A percentile compares a stretch with the other conserved stretches of the same genome.
Evolutionary conservation across 2,797 vertebrate species (phyloP).

Genomic region (Rhynchotus rufescens): DNA sequence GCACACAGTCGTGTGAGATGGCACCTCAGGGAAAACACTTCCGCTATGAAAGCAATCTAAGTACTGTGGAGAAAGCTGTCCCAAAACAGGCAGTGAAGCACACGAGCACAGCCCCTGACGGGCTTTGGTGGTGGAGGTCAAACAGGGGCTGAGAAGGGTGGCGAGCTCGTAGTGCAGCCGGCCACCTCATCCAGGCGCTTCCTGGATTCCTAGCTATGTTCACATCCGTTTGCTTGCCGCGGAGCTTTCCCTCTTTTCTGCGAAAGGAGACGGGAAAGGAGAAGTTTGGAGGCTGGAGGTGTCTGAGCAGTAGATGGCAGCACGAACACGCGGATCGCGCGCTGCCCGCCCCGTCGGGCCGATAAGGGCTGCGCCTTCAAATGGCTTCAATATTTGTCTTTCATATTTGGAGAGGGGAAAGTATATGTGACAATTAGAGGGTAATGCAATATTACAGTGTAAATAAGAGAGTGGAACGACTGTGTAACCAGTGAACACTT

Average conservation of each 20-base stretch:
- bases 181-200: background rate
- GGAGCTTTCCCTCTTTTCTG: background rate
- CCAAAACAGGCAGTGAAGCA: background rate
- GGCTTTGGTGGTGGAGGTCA: background rate
- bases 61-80: background rate
- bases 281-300: background rate
- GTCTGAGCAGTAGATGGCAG: constrained; percentile 74
- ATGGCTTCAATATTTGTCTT: constrained; percentile 64
- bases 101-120: background rate
- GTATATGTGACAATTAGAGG: constrained; percentile 66
- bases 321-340: constrained; percentile 65
- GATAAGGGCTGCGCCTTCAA: background rate
- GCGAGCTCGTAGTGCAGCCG: background rate
- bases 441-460: constrained; percentile 70
- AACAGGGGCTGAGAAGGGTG: background rate
- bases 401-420: constrained; percentile 66
- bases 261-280: background rate
- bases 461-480: constrained; percentile 55
- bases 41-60: background rate
- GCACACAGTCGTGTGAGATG: background rate
- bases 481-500: constrained; percentile 44
- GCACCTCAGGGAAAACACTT: background rate
- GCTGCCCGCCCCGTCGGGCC: background rate
- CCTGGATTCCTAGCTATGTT: background rate
- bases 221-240: background rate